These are phyloP conservation scores for Manduca sexta DNA, from an alignment of 1,140 invertebrate genomes.

Conservation along the genomic window DNA sequence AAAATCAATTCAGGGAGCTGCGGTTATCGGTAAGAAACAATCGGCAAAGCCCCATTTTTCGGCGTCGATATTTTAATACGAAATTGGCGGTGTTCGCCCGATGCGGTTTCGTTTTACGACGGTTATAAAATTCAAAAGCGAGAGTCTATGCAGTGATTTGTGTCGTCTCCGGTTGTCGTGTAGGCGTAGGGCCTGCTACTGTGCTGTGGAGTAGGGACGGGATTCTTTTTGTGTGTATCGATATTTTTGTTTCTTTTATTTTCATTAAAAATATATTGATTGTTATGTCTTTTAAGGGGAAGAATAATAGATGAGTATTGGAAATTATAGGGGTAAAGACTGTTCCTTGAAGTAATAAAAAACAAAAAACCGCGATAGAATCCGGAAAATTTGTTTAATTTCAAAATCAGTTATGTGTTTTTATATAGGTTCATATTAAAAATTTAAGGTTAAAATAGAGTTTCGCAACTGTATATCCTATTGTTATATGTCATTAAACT, in stretches of 20 bases:
- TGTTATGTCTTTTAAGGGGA: too few species aligned
- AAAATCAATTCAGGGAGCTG: slow-evolving; percentile 54
- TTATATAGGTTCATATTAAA: too few species aligned
- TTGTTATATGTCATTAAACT: too few species aligned
- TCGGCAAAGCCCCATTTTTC: background rate
- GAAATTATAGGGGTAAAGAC: too few species aligned
- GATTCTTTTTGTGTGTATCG: slow-evolving; percentile 7
- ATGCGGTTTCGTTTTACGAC: slow-evolving; percentile 34
- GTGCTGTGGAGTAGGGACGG: slow-evolving; percentile 29
- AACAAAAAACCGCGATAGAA: too few species aligned
- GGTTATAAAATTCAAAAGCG: slow-evolving; percentile 41
- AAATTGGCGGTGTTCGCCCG: background rate
- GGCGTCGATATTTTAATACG: background rate
- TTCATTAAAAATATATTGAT: too few species aligned
- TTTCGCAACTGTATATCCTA: too few species aligned
- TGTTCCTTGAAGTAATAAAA: too few species aligned
- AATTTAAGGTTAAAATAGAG: too few species aligned
- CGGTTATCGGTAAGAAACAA: slow-evolving; percentile 16
- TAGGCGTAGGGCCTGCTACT: slow-evolving; percentile 45
- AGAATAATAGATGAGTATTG: too few species aligned
- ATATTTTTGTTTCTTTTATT: slow-evolving; percentile 1
- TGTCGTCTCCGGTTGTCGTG: slow-evolving; percentile 35
- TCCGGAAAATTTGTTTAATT: too few species aligned
- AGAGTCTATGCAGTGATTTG: slow-evolving; percentile 52
- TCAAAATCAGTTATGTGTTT: too few species aligned